phyloP scores from a whole-genome alignment of 2,888 invertebrate species.

The Ptilodon capucinus region DNA sequence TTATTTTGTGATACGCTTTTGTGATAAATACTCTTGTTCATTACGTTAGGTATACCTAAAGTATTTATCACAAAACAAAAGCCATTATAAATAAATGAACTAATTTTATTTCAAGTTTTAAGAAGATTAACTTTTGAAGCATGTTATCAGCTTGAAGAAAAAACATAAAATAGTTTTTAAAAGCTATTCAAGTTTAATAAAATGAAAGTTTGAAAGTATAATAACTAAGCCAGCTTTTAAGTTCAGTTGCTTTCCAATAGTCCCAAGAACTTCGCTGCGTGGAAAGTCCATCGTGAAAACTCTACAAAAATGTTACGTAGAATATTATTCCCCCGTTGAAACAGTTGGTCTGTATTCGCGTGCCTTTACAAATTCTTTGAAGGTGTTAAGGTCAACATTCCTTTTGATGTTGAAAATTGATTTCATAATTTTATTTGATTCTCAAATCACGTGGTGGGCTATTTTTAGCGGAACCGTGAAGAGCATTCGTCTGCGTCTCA shows the following conservation, averaged over 20 bases:
- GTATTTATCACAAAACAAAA: too few relatives aligned
- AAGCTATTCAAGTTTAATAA: not conserved
- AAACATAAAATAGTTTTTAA: not conserved
- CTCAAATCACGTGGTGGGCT: conserved; percentile 8
- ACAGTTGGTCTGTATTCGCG: conserved; percentile 1
- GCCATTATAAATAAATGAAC: too few relatives aligned
- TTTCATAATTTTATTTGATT: conserved; percentile 29
- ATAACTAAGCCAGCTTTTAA: conserved; percentile 6
- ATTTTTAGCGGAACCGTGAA: not conserved
- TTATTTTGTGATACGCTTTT: too few relatives aligned
- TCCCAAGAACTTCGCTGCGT: conserved; percentile 12
- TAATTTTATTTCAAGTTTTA: too few relatives aligned
- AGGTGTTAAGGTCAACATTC: not conserved
- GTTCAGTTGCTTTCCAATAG: conserved; percentile 16
- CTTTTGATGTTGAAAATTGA: conserved; percentile 17
- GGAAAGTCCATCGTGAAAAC: not conserved
- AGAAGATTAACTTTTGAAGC: not conserved
- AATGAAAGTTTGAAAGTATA: not conserved
- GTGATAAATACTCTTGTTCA: too few relatives aligned
- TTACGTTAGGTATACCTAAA: too few relatives aligned
- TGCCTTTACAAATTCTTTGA: conserved; percentile 1
- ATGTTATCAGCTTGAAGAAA: not conserved
- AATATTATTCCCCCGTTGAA: not conserved
- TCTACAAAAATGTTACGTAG: conserved; percentile 1
- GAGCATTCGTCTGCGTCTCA: not conserved